Conservation (phyloP, 2,113 vertebrate genomes). For the Paramisgurnus dabryanus region DNA sequence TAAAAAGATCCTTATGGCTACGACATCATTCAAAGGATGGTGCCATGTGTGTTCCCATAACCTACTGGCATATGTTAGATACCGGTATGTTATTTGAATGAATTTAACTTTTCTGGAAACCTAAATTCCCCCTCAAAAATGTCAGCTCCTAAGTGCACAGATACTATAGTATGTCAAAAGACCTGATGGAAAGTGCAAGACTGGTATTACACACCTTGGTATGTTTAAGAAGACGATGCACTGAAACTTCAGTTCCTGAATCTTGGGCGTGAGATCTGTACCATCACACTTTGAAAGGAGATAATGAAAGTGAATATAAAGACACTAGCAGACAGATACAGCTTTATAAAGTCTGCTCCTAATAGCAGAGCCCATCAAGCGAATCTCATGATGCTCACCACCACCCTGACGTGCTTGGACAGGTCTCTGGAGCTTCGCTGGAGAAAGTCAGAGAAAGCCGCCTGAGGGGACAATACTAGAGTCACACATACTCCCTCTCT, state of each 20-base stretch:
- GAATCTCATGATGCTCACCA: constrained; percentile 79
- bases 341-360: constrained; percentile 1
- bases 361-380: constrained; percentile 33
- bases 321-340: not conserved
- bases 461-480: constrained; percentile 73
- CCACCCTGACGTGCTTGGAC: constrained; percentile 94
- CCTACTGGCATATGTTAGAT: too few relatives aligned
- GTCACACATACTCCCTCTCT: constrained; percentile 40
- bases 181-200: not conserved
- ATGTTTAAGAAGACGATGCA: constrained; percentile 99
- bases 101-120: too few relatives aligned
- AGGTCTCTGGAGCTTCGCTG: constrained; percentile 95
- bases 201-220: constrained; percentile 83
- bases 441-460: constrained; percentile 96
- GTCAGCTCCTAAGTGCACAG: too few relatives aligned
- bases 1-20: not conserved
- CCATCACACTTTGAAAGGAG: constrained; percentile 84
- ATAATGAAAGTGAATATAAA: not conserved
- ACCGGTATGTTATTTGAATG: too few relatives aligned
- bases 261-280: constrained; percentile 91
- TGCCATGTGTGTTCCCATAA: not conserved
- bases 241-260: constrained; percentile 97
- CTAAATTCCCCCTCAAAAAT: too few relatives aligned
- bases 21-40: not conserved
- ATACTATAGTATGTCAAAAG: too few relatives aligned